These are phyloP conservation scores for Tolmerus cingulatus DNA, from an alignment of 2,888 invertebrate species.

Conservation along the genomic window DNA sequence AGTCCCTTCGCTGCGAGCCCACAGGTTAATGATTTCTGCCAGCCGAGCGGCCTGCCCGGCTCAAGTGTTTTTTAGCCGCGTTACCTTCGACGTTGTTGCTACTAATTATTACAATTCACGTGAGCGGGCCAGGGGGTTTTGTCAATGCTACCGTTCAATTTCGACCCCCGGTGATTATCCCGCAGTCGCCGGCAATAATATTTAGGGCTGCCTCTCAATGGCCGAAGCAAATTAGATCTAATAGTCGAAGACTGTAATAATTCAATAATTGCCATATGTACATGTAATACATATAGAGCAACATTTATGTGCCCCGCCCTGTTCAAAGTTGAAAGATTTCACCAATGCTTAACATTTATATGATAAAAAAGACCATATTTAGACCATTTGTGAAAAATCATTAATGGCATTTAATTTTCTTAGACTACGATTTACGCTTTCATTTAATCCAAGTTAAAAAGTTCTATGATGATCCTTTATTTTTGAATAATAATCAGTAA, in stretches of 20 bases:
- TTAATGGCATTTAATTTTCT: too few species aligned
- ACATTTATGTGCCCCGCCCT: background rate
- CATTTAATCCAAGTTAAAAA: too few species aligned
- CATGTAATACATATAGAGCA: background rate
- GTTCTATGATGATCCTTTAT: too few species aligned
- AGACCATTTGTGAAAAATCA: too few species aligned
- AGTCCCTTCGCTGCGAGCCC: background rate
- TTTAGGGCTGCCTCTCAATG: background rate
- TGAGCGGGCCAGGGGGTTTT: background rate
- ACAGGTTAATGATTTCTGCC: slow-evolving; percentile 41
- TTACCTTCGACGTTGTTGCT: background rate
- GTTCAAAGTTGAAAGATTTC: background rate
- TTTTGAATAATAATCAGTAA: too few species aligned
- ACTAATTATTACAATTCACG: slow-evolving; percentile 31
- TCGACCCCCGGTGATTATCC: slow-evolving; percentile 29
- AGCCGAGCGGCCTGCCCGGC: background rate
- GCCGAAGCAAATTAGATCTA: slow-evolving; percentile 6
- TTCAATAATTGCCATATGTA: slow-evolving; percentile 4
- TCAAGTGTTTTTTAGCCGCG: background rate
- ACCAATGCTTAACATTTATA: too few species aligned
- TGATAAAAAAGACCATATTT: too few species aligned
- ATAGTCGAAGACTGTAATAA: slow-evolving; percentile 19
- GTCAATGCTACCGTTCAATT: slow-evolving; percentile 34
- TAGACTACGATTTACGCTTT: too few species aligned
- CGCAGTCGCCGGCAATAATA: background rate